Conservation (phyloP, 2,888 invertebrate species). For the Tenthredo livida region DNA sequence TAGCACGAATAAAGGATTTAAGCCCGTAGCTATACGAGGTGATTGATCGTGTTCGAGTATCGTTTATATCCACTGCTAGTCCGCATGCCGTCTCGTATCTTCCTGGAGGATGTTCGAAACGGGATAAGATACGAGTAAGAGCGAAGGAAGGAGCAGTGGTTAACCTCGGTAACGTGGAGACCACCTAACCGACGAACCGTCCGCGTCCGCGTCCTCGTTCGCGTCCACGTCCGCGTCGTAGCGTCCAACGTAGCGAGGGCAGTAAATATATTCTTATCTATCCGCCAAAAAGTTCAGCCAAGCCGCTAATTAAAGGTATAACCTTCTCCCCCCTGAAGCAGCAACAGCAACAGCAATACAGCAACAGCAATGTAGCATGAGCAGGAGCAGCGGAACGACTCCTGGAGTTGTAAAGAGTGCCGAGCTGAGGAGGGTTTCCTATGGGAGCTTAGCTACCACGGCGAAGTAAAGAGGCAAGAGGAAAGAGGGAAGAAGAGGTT, state of each 20-base stretch:
- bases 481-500: conserved; percentile 32
- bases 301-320: conserved; percentile 74
- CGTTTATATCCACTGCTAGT: conserved; percentile 16
- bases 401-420: conserved; percentile 47
- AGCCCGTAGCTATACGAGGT: not conserved
- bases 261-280: conserved; percentile 74
- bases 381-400: not conserved
- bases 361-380: not conserved
- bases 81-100: conserved; percentile 40
- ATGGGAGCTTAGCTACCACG: not conserved
- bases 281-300: conserved; percentile 72
- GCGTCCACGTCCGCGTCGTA: not conserved
- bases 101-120: conserved; percentile 45
- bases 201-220: not conserved
- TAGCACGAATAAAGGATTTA: too few relatives aligned
- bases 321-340: conserved; percentile 58
- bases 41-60: conserved; percentile 17
- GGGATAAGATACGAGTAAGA: conserved; percentile 67
- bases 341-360: not conserved
- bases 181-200: conserved; percentile 28
- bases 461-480: conserved; percentile 34
- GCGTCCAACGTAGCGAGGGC: conserved; percentile 51
- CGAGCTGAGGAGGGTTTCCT: conserved; percentile 37
- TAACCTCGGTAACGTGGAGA: conserved; percentile 59
- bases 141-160: conserved; percentile 63